Evolutionary conservation across 1,140 invertebrate species (phyloP).

Genomic region (Bombus superbus): DNA sequence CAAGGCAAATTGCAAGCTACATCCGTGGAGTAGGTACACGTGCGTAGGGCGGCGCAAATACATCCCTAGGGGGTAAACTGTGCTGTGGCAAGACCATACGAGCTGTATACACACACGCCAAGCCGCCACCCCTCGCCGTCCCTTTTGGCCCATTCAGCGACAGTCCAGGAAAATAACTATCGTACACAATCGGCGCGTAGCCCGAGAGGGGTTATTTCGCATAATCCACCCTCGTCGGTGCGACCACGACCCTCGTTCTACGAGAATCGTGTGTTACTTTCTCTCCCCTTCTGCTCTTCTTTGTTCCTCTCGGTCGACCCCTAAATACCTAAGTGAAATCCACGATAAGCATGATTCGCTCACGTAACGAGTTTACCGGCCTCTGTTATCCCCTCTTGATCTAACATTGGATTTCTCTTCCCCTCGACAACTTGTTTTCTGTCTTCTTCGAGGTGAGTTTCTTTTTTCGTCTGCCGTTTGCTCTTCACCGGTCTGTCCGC

Average conservation of each 20-base stretch:
- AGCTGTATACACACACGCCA: slow-evolving; percentile 35
- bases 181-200: slow-evolving; percentile 66
- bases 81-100: slow-evolving; percentile 35
- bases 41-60: slow-evolving; percentile 53
- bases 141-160: slow-evolving; percentile 35
- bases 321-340: slow-evolving; percentile 82
- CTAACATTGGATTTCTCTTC: slow-evolving; percentile 31
- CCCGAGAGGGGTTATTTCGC: slow-evolving; percentile 69
- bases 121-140: not conserved
- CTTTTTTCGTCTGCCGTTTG: not conserved
- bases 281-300: slow-evolving; percentile 14
- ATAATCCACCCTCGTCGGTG: slow-evolving; percentile 67
- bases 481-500: no score
- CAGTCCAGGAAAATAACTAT: slow-evolving; percentile 65
- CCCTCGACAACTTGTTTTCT: not conserved
- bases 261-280: slow-evolving; percentile 17
- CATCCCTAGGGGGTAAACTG: slow-evolving; percentile 53
- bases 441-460: slow-evolving; percentile 16
- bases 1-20: slow-evolving; percentile 59
- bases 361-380: slow-evolving; percentile 81
- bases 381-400: slow-evolving; percentile 47
- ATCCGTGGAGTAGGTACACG: slow-evolving; percentile 50
- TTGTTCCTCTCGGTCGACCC: slow-evolving; percentile 21
- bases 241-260: slow-evolving; percentile 48
- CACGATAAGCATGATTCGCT: slow-evolving; percentile 79